These are phyloP conservation scores for Deroptyus accipitrinus DNA, from an alignment of 2,113 vertebrate genomes.

Conservation along the genomic window DNA sequence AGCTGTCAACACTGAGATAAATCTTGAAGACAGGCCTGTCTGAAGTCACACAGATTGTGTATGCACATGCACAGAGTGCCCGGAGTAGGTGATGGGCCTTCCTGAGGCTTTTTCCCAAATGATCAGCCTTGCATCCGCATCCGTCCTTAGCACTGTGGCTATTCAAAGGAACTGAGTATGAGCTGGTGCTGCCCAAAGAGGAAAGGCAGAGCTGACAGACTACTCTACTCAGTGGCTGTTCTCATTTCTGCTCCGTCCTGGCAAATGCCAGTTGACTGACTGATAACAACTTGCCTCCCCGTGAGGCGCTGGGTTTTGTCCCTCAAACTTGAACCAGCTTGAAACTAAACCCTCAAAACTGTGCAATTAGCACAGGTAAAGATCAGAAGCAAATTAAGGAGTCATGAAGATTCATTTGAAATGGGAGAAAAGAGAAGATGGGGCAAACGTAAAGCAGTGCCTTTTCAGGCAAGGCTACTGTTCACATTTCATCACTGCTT, in stretches of 20 bases:
- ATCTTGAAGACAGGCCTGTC: neutral
- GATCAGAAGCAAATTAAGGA: neutral
- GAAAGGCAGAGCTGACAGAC: neutral
- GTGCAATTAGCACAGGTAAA: neutral
- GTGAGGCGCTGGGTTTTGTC: neutral
- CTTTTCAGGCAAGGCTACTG: neutral
- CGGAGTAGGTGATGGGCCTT: neutral
- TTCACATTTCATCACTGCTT: neutral
- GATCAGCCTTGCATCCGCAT: accelerated
- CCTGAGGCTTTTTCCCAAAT: neutral
- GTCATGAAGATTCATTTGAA: neutral
- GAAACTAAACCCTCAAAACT: neutral
- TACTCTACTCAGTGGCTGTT: neutral
- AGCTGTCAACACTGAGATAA: neutral
- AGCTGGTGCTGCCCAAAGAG: neutral
- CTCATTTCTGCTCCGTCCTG: neutral
- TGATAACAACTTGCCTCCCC: neutral
- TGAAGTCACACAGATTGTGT: neutral
- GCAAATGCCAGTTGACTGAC: neutral
- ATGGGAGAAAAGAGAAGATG: neutral
- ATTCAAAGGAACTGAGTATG: neutral
- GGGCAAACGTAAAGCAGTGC: neutral
- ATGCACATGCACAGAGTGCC: neutral
- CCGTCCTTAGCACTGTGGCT: neutral
- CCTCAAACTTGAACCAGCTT: neutral